These are phyloP conservation scores for Brachionus plicatilis DNA, from an alignment of 1,140 invertebrate species.

Conservation along the genomic window DNA sequence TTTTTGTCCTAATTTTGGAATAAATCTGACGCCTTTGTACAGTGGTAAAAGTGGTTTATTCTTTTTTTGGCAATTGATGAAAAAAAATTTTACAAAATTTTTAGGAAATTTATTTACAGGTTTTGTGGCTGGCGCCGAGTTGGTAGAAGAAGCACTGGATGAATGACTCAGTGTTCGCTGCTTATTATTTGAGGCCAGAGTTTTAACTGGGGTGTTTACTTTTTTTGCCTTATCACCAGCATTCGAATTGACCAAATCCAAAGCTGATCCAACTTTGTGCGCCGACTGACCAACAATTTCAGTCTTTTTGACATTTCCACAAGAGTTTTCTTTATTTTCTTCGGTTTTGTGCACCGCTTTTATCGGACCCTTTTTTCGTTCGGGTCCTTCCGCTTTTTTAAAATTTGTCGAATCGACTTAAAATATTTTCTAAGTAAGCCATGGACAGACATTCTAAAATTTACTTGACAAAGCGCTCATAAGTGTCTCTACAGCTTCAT, in stretches of 20 bases:
- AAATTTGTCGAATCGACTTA: not conserved
- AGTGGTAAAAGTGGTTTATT: slow-evolving; percentile 13
- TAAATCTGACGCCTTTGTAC: slow-evolving; percentile 19
- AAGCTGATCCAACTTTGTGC: not conserved
- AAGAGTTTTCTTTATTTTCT: not conserved
- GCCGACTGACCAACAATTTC: not conserved
- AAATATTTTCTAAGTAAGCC: not conserved
- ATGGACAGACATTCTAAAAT: not conserved
- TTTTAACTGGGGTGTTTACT: not conserved
- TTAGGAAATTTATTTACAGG: not conserved
- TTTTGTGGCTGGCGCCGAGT: not conserved
- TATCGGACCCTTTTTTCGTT: not conserved
- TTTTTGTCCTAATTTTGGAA: slow-evolving; percentile 24
- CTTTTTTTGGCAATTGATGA: not conserved
- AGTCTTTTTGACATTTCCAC: not conserved
- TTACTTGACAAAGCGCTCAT: not conserved
- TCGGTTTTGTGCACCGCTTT: not conserved
- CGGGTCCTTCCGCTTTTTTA: not conserved
- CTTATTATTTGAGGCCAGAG: not conserved
- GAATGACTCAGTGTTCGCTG: not conserved
- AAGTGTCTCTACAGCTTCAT: not conserved
- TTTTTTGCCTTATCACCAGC: not conserved
- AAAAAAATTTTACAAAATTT: not conserved
- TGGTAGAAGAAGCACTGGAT: not conserved
- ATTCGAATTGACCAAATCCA: not conserved